Base-by-base conservation (phyloP, 1,140 invertebrate species). In the Achatina immaculata region DNA sequence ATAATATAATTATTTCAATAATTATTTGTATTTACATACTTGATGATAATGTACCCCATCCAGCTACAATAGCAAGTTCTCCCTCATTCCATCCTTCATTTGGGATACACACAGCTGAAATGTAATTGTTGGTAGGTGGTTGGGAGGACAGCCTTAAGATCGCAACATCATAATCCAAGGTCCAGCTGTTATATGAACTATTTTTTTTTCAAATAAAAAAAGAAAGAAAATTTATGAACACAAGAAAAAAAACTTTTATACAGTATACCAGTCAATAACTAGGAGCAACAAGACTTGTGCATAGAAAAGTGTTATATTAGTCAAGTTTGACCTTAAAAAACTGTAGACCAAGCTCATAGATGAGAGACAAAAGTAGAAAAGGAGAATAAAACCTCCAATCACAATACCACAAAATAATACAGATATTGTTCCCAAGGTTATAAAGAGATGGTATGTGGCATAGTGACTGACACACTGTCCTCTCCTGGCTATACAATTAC, bases 41-140 rank as follows among this genome's bases (percentile, higher is more conserved):
- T 31, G 40, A 71, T 9, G 28, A 43, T 14, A 80, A 34, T 7
- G 78, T 55, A n/a, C 78, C 78, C 78, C 78, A 80, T 72, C 78
- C 78, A 31, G 78, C 42, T 1, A 80, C 78, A 48, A 80, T 72
- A 14, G 78, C 40, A 19, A 28, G 11, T 36, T 80, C 78, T n/a
- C 65, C 68, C 19, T 45, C 66, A 24, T 0, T 19, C 51, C 55
- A 80, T 9, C 40, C 66, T 48, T 71, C 38, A 48, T 72, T 72
- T 1, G 78, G 51, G 28, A 80, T 68, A 40, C 78, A 80, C 0
- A 62, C 78, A 9, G 78, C 28, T 0, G 55, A 62, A 45, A 80
- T 45, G 78, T 51, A 80, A 38, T 51, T 62, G 36, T 72, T 80
- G 34, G 66, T 72, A 48, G 65, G 42, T 55, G 58, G 43, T n/a